These are phyloP conservation scores for Eueides isabella DNA, from an alignment of 1,140 invertebrate genomes.

Conservation along the genomic window DNA sequence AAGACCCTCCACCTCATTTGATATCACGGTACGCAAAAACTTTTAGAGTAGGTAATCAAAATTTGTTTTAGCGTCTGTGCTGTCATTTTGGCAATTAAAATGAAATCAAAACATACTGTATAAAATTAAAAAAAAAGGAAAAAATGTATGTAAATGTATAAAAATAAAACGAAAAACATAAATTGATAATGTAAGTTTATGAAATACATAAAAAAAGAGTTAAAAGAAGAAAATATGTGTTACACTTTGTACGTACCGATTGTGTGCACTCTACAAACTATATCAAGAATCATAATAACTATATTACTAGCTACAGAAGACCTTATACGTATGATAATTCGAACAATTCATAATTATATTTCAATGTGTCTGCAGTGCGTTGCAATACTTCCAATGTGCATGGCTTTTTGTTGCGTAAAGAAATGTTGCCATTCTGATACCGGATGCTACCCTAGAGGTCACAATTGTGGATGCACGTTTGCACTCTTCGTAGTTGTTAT, in stretches of 20 bases:
- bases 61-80: neutral
- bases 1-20: too few species aligned
- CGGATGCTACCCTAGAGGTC: conserved; percentile 38
- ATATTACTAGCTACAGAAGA: conserved; percentile 49
- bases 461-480: conserved; percentile 27
- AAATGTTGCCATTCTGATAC: conserved; percentile 29
- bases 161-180: neutral
- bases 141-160: conserved; percentile 9
- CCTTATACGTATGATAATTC: conserved; percentile 43
- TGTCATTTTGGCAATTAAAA: neutral
- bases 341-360: conserved; percentile 43
- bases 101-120: neutral
- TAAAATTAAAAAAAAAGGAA: conserved; percentile 12
- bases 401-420: conserved; percentile 40
- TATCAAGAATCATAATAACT: conserved; percentile 41
- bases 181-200: neutral
- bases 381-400: conserved; percentile 42
- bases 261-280: conserved; percentile 38
- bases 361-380: conserved; percentile 41
- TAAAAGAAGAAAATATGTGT: conserved; percentile 15
- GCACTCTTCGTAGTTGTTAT: conserved; percentile 28
- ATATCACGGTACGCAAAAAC: too few species aligned
- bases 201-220: neutral
- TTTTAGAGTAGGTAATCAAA: too few species aligned
- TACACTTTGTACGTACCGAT: conserved; percentile 40